A percentile compares a stretch with the other conserved stretches of the same genome.
These are phyloP conservation scores for Muntiacus reevesi DNA, from an alignment of 2,113 vertebrate genomes.

Conservation along the genomic window DNA sequence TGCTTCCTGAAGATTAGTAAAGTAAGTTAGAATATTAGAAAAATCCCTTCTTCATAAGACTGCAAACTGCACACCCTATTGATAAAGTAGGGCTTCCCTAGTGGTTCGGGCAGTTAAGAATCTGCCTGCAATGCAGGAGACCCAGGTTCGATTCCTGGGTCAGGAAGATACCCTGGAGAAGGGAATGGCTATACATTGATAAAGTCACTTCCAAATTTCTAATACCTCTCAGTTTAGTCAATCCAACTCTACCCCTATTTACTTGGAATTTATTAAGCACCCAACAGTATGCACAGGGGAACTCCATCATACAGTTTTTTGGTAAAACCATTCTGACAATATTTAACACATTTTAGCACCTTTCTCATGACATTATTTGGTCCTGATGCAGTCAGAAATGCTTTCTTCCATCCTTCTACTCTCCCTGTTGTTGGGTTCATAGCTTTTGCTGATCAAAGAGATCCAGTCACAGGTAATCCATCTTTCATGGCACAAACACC, in stretches of 20 bases:
- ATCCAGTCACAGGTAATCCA: background rate
- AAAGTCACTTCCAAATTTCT: slow-evolving; percentile 10
- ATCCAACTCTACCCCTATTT: background rate
- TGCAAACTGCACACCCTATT: background rate
- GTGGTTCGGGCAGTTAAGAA: background rate
- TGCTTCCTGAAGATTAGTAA: slow-evolving; percentile 7
- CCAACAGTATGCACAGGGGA: background rate
- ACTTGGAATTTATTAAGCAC: background rate
- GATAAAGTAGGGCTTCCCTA: background rate
- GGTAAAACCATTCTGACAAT: background rate
- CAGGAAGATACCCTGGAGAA: background rate
- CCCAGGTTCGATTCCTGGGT: background rate
- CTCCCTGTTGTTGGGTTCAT: background rate
- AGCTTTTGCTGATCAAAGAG: background rate
- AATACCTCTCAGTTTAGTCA: background rate
- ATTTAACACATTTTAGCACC: background rate
- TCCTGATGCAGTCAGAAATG: background rate
- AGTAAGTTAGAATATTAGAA: slow-evolving; percentile 25
- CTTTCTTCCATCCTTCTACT: background rate
- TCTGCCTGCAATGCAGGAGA: background rate
- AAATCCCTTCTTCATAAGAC: background rate
- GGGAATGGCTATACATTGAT: background rate
- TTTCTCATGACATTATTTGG: background rate
- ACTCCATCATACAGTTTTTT: background rate
- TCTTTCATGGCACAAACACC: background rate